phyloP scores from a whole-genome alignment of 2,888 invertebrate species.

The Norana najaformis region DNA sequence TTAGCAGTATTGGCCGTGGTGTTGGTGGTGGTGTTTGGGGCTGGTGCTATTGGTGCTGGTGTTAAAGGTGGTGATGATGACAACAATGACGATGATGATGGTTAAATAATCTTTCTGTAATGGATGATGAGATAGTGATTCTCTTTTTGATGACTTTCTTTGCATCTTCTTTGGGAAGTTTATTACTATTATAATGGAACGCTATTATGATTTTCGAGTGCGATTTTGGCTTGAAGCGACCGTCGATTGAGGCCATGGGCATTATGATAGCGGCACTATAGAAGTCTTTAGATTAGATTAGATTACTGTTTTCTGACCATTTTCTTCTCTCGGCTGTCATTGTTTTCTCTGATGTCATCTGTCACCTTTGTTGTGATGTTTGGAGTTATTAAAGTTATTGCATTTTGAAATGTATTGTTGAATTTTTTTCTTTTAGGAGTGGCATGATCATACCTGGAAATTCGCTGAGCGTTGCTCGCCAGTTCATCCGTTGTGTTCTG shows the following conservation, averaged over 20 bases:
- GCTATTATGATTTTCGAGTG: too few relatives aligned
- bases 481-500: constrained; percentile 91
- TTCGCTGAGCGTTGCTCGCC: constrained; percentile 91
- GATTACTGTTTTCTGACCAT: too few relatives aligned
- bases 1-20: too few relatives aligned
- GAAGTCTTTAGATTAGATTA: too few relatives aligned
- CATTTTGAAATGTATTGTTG: neutral
- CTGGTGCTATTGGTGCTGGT: neutral
- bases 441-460: constrained; percentile 86
- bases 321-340: too few relatives aligned
- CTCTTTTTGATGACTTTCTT: neutral
- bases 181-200: too few relatives aligned
- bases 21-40: neutral
- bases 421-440: constrained; percentile 42
- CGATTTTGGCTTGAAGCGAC: too few relatives aligned
- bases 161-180: too few relatives aligned
- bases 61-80: neutral
- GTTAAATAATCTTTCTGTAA: neutral
- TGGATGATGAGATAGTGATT: neutral
- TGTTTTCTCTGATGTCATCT: too few relatives aligned
- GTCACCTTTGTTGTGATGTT: too few relatives aligned
- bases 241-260: too few relatives aligned
- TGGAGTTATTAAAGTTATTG: neutral
- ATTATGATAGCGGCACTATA: too few relatives aligned
- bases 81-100: neutral